Evolutionary conservation across 2,113 vertebrate genomes (phyloP), one percentile per base, ranked within the genome.

Genomic region (Engystomops pustulosus): DNA sequence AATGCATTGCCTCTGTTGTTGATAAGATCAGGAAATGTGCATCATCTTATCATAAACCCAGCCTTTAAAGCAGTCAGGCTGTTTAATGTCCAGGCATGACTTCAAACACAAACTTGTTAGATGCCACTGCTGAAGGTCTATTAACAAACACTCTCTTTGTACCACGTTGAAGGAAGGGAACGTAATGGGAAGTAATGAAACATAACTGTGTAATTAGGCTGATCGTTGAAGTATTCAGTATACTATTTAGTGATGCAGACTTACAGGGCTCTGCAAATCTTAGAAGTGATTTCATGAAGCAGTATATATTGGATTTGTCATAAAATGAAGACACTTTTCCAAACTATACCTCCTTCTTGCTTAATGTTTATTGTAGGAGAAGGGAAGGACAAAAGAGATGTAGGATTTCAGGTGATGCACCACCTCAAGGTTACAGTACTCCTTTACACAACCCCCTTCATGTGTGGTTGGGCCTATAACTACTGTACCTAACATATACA

Each of bases 181-280:
- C 55, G 41, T 83, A 75, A 83, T 83, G 70, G 81, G 68, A 75
- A 83, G 81, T 83, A 75, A 83, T 83, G 81, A 83, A 83, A 74
- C 70, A 83, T 83, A 83, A 83, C 81, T 75, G 53, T 70, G 38
- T 83, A 83, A 83, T 75, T 75, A 83, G 70, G 81, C 69, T 62
- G 70, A 65, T 75, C 55, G 51, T 83, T 83, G 70, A 83, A 75
- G 81, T 83, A 62, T 83, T 83, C 81, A 83, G 23, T 83, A 78
- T 51, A 78, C 75, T 78, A 75, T 75, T 83, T 83, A 83, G 70
- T 27, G 25, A 75, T 74, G 70, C 80, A 83, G 81, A 65, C 81
- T 83, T 69, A 83, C 70, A 83, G 81, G 53, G 53, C 27, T 83
- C 81, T 75, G 70, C 32, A 34, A 83, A 75, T 83, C 70, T 83